Conservation (phyloP, 2,797 vertebrate species). For the Pseudochromis fuscus region DNA sequence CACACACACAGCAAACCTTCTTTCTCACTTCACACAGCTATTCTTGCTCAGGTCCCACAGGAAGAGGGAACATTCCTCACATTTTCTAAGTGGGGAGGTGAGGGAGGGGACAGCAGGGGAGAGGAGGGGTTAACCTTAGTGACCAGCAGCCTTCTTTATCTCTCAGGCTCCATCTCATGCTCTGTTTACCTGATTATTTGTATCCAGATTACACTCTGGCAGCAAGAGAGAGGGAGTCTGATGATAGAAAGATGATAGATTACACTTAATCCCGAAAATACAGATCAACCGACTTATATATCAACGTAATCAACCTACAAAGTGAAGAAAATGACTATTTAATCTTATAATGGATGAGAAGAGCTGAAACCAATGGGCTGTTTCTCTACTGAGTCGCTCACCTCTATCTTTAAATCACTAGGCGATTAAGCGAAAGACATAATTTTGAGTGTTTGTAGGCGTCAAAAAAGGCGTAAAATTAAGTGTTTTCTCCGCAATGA, state of each 20-base stretch:
- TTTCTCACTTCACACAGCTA: slow-evolving; percentile 62
- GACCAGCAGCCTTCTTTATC: slow-evolving; percentile 67
- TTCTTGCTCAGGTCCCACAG: slow-evolving; percentile 84
- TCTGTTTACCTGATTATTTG: slow-evolving; percentile 57
- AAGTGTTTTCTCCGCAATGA: background rate
- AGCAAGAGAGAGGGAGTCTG: no score
- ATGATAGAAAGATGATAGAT: no score
- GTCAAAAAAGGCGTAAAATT: background rate
- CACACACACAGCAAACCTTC: slow-evolving; percentile 44
- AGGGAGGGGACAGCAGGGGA: slow-evolving; percentile 52
- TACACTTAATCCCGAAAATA: background rate
- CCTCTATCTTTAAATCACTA: background rate
- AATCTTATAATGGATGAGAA: background rate
- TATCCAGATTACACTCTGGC: background rate
- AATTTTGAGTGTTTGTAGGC: background rate
- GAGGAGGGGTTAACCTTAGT: slow-evolving; percentile 65
- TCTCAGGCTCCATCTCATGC: slow-evolving; percentile 39
- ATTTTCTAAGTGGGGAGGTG: slow-evolving; percentile 79
- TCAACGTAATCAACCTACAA: background rate
- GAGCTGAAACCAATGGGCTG: background rate
- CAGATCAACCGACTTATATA: background rate
- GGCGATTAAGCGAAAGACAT: background rate
- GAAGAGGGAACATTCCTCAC: slow-evolving; percentile 86
- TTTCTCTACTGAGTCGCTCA: background rate
- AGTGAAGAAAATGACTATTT: background rate